Evolutionary conservation across 1,140 invertebrate species (phyloP).

Genomic region (Psix sp.): DNA sequence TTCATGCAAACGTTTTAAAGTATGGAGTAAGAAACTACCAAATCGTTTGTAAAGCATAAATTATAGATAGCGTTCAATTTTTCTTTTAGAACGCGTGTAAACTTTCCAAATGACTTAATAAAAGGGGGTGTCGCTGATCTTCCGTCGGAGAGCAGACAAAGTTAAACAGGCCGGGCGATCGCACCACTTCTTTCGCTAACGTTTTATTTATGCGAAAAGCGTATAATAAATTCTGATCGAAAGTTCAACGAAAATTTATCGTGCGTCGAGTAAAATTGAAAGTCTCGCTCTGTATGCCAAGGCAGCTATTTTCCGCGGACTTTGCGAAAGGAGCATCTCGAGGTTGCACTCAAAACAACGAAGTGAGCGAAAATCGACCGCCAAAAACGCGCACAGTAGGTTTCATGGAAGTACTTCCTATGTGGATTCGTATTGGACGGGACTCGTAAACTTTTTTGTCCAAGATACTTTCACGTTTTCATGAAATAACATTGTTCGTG

Average conservation of each 20-base stretch:
- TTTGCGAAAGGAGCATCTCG: constrained; percentile 39
- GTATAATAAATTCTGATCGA: constrained; percentile 61
- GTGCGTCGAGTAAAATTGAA: constrained; percentile 54
- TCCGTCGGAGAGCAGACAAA: constrained; percentile 36
- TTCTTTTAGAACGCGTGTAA: constrained; percentile 22
- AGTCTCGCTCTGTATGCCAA: constrained; percentile 46
- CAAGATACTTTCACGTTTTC: constrained; percentile 21
- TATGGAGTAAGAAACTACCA: not conserved
- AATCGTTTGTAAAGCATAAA: constrained; percentile 20
- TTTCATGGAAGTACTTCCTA: constrained; percentile 39
- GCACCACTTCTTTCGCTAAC: constrained; percentile 46
- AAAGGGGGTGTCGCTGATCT: constrained; percentile 39
- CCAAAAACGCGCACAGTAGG: constrained; percentile 23
- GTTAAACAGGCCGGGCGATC: constrained; percentile 44
- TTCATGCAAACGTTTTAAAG: too few species aligned
- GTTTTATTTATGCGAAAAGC: constrained; percentile 58
- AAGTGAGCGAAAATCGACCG: constrained; percentile 47
- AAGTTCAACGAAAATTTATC: constrained; percentile 56
- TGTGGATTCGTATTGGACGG: too few species aligned
- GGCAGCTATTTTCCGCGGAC: constrained; percentile 50
- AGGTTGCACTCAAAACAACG: constrained; percentile 41
- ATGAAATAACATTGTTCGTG: constrained; percentile 37
- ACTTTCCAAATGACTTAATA: constrained; percentile 42
- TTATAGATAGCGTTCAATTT: constrained; percentile 26
- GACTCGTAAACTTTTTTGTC: constrained; percentile 46